A percentile compares a stretch with the other conserved stretches of the same genome.
Conservation (phyloP, 2,888 invertebrate genomes). For the Rhamnusium bicolor region DNA sequence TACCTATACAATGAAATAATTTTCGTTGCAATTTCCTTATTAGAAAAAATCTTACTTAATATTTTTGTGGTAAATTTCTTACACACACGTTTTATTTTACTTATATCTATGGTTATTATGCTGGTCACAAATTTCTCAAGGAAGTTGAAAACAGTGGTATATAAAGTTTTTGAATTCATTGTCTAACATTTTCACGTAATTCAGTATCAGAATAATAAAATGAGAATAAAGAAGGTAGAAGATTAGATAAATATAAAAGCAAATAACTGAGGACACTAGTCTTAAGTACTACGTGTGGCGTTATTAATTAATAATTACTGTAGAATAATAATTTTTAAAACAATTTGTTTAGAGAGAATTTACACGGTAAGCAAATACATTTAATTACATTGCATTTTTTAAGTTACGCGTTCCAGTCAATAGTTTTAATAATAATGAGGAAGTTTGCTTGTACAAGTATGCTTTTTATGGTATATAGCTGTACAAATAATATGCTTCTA, state of each 20-base stretch:
- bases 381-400: slow-evolving; percentile 10
- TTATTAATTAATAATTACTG: too few relatives aligned
- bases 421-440: slow-evolving; percentile 13
- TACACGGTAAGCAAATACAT: slow-evolving; percentile 7
- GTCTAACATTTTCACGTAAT: background rate
- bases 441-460: background rate
- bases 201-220: background rate
- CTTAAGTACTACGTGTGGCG: background rate
- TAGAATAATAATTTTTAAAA: background rate
- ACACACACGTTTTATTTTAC: slow-evolving; percentile 1
- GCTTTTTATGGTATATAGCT: slow-evolving; percentile 9
- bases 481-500: background rate
- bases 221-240: background rate
- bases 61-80: slow-evolving; percentile 4
- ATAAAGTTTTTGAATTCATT: background rate
- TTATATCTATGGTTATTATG: background rate
- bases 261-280: background rate
- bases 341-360: background rate
- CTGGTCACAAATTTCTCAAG: slow-evolving; percentile 1
- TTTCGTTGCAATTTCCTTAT: slow-evolving; percentile 11
- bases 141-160: background rate
- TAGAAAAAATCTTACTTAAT: background rate
- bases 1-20: slow-evolving; percentile 3
- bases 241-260: background rate
- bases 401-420: slow-evolving; percentile 10